These are phyloP conservation scores for Stichopus chloronotus DNA, from an alignment of 35 echinoderm and acorn worm species.

Conservation along the genomic window DNA sequence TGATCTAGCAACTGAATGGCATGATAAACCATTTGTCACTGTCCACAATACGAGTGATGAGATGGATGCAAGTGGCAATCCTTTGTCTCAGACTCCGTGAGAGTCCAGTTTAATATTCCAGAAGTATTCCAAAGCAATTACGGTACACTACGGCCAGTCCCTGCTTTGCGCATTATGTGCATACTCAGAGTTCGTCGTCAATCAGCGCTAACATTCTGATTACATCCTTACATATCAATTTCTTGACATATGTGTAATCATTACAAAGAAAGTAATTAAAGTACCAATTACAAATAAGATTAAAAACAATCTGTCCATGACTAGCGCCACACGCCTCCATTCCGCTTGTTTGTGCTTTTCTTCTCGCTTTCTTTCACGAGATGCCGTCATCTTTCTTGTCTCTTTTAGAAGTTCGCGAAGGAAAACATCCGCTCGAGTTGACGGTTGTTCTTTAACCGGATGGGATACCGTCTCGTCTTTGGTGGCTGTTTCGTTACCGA, in stretches of 20 bases:
- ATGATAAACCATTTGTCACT: too few relatives aligned
- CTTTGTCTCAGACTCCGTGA: too few relatives aligned
- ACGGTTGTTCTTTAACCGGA: not conserved
- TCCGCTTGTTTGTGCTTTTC: constrained; percentile 74
- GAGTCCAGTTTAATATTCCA: too few relatives aligned
- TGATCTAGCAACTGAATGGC: too few relatives aligned
- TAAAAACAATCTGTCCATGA: constrained; percentile 85
- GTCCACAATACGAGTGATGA: too few relatives aligned
- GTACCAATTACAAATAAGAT: constrained; percentile 74
- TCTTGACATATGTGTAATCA: constrained; percentile 47
- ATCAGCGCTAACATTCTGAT: too few relatives aligned
- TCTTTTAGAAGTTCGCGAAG: constrained; percentile 71
- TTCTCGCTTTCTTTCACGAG: constrained; percentile 57
- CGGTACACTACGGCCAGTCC: too few relatives aligned
- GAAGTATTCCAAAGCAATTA: too few relatives aligned
- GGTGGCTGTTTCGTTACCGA: constrained; percentile 4
- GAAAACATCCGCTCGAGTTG: constrained; percentile 46
- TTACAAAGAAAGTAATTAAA: constrained; percentile 64
- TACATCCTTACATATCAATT: too few relatives aligned
- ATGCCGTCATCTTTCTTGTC: constrained; percentile 69
- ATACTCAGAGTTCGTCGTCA: too few relatives aligned
- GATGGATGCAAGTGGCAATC: too few relatives aligned
- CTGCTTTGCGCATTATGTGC: too few relatives aligned
- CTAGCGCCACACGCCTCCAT: constrained; percentile 84
- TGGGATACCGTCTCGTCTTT: constrained; percentile 20